Percentiles rank a stretch among this genome's conserved stretches.
Conservation (phyloP, 2,113 vertebrate species). For the Malurus cyaneus region DNA sequence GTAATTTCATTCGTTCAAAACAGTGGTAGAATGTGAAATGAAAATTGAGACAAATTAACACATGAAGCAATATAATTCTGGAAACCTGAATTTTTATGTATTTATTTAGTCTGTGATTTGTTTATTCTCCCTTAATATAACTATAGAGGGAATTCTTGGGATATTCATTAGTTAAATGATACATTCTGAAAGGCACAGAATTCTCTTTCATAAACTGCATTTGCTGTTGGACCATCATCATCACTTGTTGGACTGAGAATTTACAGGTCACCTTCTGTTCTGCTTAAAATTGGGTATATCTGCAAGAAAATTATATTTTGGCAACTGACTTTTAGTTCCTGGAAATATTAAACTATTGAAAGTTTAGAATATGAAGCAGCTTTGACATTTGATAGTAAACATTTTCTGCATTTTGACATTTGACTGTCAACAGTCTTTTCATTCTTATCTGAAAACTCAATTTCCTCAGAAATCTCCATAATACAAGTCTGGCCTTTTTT, state of each 20-base stretch:
- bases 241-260: background rate
- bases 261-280: background rate
- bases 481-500: accelerated
- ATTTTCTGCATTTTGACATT: background rate
- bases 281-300: background rate
- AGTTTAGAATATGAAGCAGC: background rate
- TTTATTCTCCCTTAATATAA: background rate
- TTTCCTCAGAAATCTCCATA: background rate
- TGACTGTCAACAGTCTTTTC: background rate
- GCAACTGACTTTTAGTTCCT: background rate
- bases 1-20: background rate
- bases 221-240: background rate
- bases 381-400: background rate
- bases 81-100: background rate
- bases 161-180: background rate
- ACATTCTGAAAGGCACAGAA: background rate
- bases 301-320: background rate
- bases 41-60: background rate
- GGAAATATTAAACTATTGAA: background rate
- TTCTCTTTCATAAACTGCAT: background rate
- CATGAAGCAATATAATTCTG: background rate
- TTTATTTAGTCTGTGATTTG: background rate
- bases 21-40: background rate
- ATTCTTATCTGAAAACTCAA: background rate
- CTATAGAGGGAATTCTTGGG: background rate